Conservation (phyloP, 2,888 invertebrate genomes). For the Phalera bucephala region DNA sequence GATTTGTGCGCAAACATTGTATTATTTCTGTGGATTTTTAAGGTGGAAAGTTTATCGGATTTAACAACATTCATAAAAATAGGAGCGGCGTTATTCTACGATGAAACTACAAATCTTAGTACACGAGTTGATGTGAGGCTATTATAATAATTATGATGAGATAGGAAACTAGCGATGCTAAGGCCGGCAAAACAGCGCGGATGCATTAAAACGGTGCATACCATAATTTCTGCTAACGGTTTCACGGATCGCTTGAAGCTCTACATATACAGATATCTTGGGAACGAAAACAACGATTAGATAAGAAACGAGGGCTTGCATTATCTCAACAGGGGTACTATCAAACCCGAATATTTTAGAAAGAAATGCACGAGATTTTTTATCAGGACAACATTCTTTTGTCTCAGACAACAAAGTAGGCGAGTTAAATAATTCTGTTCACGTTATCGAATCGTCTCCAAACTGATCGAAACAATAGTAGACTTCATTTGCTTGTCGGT, state of each 20-base stretch:
- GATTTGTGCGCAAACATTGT: too few relatives aligned
- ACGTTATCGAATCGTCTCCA: background rate
- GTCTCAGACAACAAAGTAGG: background rate
- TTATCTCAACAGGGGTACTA: slow-evolving; percentile 25
- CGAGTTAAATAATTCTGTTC: background rate
- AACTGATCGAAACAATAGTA: background rate
- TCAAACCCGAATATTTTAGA: slow-evolving; percentile 17
- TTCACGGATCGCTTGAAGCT: slow-evolving; percentile 2
- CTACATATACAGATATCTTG: slow-evolving; percentile 17
- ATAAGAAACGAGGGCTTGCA: slow-evolving; percentile 32
- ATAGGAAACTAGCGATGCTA: too few relatives aligned
- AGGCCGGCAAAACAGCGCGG: background rate
- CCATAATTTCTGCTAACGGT: slow-evolving; percentile 12
- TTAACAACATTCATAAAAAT: too few relatives aligned
- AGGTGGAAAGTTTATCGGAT: too few relatives aligned
- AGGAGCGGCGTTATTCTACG: too few relatives aligned
- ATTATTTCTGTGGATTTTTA: too few relatives aligned
- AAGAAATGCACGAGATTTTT: slow-evolving; percentile 11
- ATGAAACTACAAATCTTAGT: too few relatives aligned
- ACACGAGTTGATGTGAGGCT: too few relatives aligned
- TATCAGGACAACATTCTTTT: slow-evolving; percentile 4
- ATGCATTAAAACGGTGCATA: slow-evolving; percentile 31
- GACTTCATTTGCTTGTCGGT: background rate
- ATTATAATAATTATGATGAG: too few relatives aligned
- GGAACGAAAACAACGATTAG: slow-evolving; percentile 41